phyloP scores from a whole-genome alignment of 2,888 invertebrate species.

The Seira musarum region DNA sequence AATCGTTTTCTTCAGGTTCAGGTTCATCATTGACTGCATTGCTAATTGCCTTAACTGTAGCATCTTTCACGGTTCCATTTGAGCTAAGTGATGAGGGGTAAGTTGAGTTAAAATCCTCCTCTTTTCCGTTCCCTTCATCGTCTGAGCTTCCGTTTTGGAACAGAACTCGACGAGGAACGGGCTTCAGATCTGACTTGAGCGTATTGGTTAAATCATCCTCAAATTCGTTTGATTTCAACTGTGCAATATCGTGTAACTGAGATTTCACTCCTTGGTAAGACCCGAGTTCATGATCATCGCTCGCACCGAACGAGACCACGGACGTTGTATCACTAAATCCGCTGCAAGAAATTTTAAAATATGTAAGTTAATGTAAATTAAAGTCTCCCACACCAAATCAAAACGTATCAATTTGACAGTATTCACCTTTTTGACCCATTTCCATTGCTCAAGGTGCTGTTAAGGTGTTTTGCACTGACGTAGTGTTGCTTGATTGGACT shows the following conservation, averaged over 20 bases:
- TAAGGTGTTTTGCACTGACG: neutral
- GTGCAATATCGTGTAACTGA: conserved; percentile 40
- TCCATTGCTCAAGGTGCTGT: conserved; percentile 9
- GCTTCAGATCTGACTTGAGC: neutral
- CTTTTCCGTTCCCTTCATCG: conserved; percentile 4
- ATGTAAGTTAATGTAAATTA: no score
- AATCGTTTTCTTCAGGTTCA: conserved; percentile 40
- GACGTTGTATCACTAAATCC: conserved; percentile 10
- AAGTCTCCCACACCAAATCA: no score
- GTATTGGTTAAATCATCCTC: neutral
- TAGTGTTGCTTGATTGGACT: conserved; percentile 64
- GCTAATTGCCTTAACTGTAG: neutral
- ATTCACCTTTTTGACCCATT: neutral
- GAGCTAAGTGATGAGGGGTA: neutral
- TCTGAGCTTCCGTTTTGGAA: conserved; percentile 31
- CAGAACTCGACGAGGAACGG: conserved; percentile 24
- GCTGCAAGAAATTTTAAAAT: conserved; percentile 16
- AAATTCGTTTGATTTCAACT: neutral
- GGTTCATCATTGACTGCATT: neutral
- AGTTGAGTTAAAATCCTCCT: conserved; percentile 17
- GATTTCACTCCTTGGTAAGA: conserved; percentile 66
- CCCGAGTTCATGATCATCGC: conserved; percentile 66
- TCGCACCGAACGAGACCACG: conserved; percentile 63
- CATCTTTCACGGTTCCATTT: no score
- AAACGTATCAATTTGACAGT: no score